Conservation (phyloP, 2,888 invertebrate species). For the Tortrix viridana region DNA sequence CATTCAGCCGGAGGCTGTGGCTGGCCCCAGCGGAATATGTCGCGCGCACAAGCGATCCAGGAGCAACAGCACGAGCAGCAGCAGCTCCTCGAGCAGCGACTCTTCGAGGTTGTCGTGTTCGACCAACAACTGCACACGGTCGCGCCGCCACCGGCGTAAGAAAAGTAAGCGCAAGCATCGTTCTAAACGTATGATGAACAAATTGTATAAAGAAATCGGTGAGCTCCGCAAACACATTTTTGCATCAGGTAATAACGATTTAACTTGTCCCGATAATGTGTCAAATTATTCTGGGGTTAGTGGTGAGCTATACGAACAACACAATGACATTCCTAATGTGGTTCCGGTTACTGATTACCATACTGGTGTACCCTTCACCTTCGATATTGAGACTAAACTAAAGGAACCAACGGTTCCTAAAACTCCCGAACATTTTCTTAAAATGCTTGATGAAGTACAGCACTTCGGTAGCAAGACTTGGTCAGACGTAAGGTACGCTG, state of each 20-base stretch:
- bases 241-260: too few relatives aligned
- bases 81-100: slow-evolving; percentile 15
- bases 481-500: slow-evolving; percentile 38
- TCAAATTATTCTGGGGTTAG: slow-evolving; percentile 17
- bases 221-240: too few relatives aligned
- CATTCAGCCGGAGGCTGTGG: neutral
- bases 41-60: neutral
- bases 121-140: neutral
- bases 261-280: too few relatives aligned
- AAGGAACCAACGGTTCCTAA: slow-evolving; percentile 2
- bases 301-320: slow-evolving; percentile 12
- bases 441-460: slow-evolving; percentile 33
- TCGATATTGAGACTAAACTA: slow-evolving; percentile 35
- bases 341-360: too few relatives aligned
- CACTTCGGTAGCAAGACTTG: slow-evolving; percentile 27
- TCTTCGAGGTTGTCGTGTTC: slow-evolving; percentile 2
- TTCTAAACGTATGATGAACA: slow-evolving; percentile 1
- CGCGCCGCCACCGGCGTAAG: slow-evolving; percentile 5
- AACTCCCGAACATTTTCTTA: slow-evolving; percentile 29
- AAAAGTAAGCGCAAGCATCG: neutral
- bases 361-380: slow-evolving; percentile 19
- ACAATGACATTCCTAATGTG: neutral
- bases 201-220: slow-evolving; percentile 22
- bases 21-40: slow-evolving; percentile 13
- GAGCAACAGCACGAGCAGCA: slow-evolving; percentile 15